Percentiles rank a stretch among this genome's conserved stretches.
phyloP scores from a whole-genome alignment of 2,113 vertebrate genomes.

The Rhea americana region DNA sequence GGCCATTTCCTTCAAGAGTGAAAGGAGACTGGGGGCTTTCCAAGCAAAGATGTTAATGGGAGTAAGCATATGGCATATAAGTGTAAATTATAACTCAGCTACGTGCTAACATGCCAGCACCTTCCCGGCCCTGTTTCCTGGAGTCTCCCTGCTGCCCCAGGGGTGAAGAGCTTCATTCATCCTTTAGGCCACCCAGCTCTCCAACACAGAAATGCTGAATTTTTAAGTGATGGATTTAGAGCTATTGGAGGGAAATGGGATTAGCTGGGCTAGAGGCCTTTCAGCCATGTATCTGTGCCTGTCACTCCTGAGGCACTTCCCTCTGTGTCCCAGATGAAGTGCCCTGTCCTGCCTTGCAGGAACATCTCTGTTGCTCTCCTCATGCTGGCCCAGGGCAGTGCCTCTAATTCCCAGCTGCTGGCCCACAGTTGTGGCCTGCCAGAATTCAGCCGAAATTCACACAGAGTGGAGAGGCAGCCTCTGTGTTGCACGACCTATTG shows the following conservation, averaged over 20 bases:
- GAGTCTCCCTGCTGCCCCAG: constrained; percentile 44
- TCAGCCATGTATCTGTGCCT: constrained; percentile 66
- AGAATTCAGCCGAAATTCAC: not conserved
- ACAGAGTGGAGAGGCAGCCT: not conserved
- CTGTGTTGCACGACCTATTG: not conserved
- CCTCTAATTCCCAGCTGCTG: not conserved
- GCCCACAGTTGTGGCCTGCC: not conserved
- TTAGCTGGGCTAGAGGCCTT: constrained; percentile 65
- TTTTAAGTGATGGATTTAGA: constrained; percentile 76
- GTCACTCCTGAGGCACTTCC: not conserved
- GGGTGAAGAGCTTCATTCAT: constrained; percentile 68
- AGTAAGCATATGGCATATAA: not conserved
- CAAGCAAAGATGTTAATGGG: constrained; percentile 15
- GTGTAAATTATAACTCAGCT: constrained; percentile 52
- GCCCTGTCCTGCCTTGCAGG: accelerated
- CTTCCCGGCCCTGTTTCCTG: constrained; percentile 41
- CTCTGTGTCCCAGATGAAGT: not conserved
- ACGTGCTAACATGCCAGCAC: constrained; percentile 62
- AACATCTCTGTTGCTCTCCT: not conserved
- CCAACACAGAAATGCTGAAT: constrained; percentile 57
- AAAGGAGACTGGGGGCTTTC: constrained; percentile 46
- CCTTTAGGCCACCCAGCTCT: constrained; percentile 67
- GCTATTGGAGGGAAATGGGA: constrained; percentile 62
- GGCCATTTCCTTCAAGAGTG: constrained; percentile 9
- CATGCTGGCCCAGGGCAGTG: not conserved